Percentiles rank a stretch among this genome's conserved stretches.
Conservation (phyloP, 2,113 vertebrate genomes). For the Aspidoscelis tigris region DNA sequence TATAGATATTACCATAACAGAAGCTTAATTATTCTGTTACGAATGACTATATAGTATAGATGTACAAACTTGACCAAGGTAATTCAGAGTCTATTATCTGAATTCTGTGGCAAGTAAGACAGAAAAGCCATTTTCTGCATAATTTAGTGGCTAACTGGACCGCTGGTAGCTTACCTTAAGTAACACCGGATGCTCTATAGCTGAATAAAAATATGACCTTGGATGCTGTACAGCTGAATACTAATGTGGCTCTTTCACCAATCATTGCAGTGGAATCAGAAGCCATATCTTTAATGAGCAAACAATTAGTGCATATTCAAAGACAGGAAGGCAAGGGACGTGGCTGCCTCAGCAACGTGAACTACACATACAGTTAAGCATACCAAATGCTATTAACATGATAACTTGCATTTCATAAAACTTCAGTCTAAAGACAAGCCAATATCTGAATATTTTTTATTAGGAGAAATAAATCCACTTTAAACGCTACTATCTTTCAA, state of each 20-base stretch:
- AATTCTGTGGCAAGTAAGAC: slow-evolving; percentile 11
- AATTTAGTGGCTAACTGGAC: slow-evolving; percentile 21
- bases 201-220: slow-evolving; percentile 28
- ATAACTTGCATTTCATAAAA: not conserved
- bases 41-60: not conserved
- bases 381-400: not conserved
- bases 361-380: slow-evolving; percentile 37
- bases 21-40: fast-evolving
- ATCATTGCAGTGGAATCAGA: slow-evolving; percentile 22
- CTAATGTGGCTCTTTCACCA: slow-evolving; percentile 35
- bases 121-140: not conserved
- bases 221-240: slow-evolving; percentile 30
- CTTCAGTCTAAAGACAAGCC: not conserved
- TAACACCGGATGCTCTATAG: slow-evolving; percentile 27
- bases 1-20: too few relatives aligned
- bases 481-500: too few relatives aligned
- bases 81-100: not conserved
- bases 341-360: not conserved
- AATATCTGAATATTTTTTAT: too few relatives aligned
- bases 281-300: slow-evolving; percentile 19
- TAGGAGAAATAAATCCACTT: not conserved
- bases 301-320: slow-evolving; percentile 16
- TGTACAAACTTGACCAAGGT: not conserved
- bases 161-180: slow-evolving; percentile 42
- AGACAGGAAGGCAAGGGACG: slow-evolving; percentile 13